phyloP scores from a whole-genome alignment of 1,140 invertebrate species.

The Aphaenogaster rudis region DNA sequence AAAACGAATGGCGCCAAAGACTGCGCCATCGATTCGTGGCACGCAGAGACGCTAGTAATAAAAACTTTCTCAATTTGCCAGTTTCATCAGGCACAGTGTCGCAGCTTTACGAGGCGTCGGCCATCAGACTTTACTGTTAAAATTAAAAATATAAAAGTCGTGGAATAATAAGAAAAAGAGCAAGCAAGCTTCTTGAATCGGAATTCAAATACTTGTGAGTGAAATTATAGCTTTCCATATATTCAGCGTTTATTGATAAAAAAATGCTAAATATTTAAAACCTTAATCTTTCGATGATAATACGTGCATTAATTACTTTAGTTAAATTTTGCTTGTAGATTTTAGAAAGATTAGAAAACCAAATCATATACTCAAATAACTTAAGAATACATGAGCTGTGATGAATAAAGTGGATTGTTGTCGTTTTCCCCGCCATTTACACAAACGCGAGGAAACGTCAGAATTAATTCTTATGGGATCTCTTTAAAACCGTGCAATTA shows the following conservation, averaged over 20 bases:
- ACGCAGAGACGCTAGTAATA: constrained; percentile 56
- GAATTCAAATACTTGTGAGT: background rate
- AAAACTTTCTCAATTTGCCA: constrained; percentile 62
- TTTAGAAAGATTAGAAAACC: background rate
- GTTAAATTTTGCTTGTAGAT: background rate
- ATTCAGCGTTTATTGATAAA: background rate
- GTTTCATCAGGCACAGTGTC: constrained; percentile 53
- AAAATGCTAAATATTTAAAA: background rate
- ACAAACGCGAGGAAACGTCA: background rate
- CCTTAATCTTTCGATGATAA: background rate
- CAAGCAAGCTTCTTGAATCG: background rate
- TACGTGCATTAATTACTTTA: background rate
- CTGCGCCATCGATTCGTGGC: constrained; percentile 59
- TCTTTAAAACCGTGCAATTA: constrained; percentile 39
- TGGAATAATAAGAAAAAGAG: background rate
- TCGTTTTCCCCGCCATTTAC: background rate
- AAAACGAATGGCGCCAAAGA: constrained; percentile 31
- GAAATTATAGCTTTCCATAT: background rate
- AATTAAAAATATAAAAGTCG: constrained; percentile 43
- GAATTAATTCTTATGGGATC: constrained; percentile 19
- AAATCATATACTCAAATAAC: background rate
- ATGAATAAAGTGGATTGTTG: background rate
- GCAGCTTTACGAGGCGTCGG: constrained; percentile 19
- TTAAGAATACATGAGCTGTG: background rate
- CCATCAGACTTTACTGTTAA: constrained; percentile 32